A percentile compares a stretch with the other conserved stretches of the same genome.
Conservation (phyloP, 1,140 invertebrate genomes). For the Apis laboriosa region DNA sequence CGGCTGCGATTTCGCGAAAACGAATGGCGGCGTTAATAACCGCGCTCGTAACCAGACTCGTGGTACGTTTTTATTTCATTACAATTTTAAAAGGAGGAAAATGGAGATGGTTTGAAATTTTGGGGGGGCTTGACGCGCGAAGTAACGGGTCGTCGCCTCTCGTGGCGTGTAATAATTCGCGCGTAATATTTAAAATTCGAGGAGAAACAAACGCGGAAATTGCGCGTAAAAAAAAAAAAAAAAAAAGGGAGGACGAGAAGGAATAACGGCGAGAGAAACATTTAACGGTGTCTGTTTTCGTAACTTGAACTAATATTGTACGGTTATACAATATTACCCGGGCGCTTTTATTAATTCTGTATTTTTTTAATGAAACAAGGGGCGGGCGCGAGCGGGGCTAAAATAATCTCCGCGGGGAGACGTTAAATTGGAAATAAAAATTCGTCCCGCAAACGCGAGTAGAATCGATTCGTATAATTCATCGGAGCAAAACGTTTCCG, state of each 20-base stretch:
- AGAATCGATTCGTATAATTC: slow-evolving; percentile 10
- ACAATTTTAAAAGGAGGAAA: background rate
- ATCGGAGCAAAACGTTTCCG: background rate
- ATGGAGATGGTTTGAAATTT: background rate
- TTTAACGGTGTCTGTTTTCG: slow-evolving; percentile 13
- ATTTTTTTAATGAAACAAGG: background rate
- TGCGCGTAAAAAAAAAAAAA: background rate
- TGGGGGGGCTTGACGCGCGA: background rate
- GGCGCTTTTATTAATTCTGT: slow-evolving; percentile 1
- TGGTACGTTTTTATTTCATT: slow-evolving; percentile 4
- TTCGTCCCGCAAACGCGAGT: background rate
- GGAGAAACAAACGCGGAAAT: background rate
- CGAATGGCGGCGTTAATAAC: slow-evolving; percentile 17
- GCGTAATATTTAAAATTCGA: background rate
- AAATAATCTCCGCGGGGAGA: slow-evolving; percentile 8
- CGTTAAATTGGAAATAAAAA: slow-evolving; percentile 13
- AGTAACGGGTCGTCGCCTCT: background rate
- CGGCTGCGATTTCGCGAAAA: background rate
- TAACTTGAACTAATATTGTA: background rate
- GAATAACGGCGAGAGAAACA: slow-evolving; percentile 8
- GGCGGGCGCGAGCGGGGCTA: background rate
- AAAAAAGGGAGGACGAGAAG: slow-evolving; percentile 1
- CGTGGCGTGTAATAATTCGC: background rate
- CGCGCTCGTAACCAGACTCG: background rate
- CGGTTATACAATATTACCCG: background rate